Conservation (phyloP, 1,140 invertebrate species). For the Drosophila melanica region DNA sequence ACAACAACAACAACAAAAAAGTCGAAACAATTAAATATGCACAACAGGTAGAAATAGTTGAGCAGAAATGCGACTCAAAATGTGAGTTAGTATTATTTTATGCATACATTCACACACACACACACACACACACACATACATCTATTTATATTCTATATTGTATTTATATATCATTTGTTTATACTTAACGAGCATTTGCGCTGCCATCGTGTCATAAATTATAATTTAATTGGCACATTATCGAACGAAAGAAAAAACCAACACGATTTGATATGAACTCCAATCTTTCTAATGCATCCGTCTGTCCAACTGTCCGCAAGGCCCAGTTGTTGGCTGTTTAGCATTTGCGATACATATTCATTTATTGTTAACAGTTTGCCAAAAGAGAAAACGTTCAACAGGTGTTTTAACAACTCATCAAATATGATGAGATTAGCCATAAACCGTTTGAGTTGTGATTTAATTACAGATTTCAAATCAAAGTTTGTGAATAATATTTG, state of each 20-base stretch:
- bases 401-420: constrained; percentile 1
- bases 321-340: constrained; percentile 8
- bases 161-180: constrained; percentile 17
- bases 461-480: too few relatives aligned
- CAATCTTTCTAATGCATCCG: too few relatives aligned
- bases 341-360: constrained; percentile 35
- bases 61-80: constrained; percentile 9
- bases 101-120: constrained; percentile 8
- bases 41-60: constrained; percentile 48
- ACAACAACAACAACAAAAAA: too few relatives aligned
- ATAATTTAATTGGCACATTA: constrained; percentile 66
- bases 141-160: constrained; percentile 1
- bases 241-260: constrained; percentile 28
- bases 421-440: neutral
- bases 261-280: constrained; percentile 43
- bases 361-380: constrained; percentile 28
- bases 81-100: constrained; percentile 33
- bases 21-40: constrained; percentile 55
- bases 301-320: neutral
- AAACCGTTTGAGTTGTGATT: neutral
- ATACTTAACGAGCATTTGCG: constrained; percentile 31
- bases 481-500: too few relatives aligned
- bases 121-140: neutral
- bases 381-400: constrained; percentile 37
- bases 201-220: constrained; percentile 46